Evolutionary conservation across 2,888 invertebrate species (phyloP).

Genomic region (Polydrusus pterygomalis): DNA sequence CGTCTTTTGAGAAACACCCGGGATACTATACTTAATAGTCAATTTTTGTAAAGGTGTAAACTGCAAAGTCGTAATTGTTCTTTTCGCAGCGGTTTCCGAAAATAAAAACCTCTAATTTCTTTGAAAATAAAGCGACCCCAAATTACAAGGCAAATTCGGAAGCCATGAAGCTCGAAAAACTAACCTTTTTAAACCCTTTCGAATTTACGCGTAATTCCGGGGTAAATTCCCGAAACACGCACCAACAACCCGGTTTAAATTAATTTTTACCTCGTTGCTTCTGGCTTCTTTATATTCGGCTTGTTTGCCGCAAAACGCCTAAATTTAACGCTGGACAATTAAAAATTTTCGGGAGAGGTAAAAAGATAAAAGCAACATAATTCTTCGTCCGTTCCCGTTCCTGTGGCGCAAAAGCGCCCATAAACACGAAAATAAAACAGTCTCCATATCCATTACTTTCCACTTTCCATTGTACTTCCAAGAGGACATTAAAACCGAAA

Average conservation of each 20-base stretch:
- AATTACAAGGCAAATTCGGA: neutral
- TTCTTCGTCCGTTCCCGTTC: constrained; percentile 38
- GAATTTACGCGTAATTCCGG: constrained; percentile 6
- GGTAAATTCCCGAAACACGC: constrained; percentile 14
- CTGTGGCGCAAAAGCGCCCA: constrained; percentile 31
- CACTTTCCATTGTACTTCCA: constrained; percentile 51
- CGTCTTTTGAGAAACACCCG: too few relatives aligned
- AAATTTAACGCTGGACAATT: constrained; percentile 27
- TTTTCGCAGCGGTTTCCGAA: too few relatives aligned
- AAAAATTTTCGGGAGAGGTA: constrained; percentile 38
- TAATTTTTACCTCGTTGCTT: constrained; percentile 28
- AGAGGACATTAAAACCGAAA: constrained; percentile 48
- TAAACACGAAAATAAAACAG: constrained; percentile 53
- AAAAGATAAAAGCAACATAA: constrained; percentile 44
- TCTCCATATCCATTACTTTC: constrained; percentile 54
- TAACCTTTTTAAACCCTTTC: neutral
- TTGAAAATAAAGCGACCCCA: too few relatives aligned
- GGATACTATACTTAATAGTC: too few relatives aligned
- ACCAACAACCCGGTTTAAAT: constrained; percentile 19
- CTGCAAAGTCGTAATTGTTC: too few relatives aligned
- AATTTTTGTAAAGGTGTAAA: too few relatives aligned
- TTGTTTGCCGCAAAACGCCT: constrained; percentile 24
- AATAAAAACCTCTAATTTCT: too few relatives aligned
- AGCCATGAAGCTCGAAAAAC: neutral
- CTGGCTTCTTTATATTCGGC: constrained; percentile 27